A percentile compares a stretch with the other conserved stretches of the same genome.
Conservation (phyloP, 2,113 vertebrate species). For the Herpetotheres cachinnans region DNA sequence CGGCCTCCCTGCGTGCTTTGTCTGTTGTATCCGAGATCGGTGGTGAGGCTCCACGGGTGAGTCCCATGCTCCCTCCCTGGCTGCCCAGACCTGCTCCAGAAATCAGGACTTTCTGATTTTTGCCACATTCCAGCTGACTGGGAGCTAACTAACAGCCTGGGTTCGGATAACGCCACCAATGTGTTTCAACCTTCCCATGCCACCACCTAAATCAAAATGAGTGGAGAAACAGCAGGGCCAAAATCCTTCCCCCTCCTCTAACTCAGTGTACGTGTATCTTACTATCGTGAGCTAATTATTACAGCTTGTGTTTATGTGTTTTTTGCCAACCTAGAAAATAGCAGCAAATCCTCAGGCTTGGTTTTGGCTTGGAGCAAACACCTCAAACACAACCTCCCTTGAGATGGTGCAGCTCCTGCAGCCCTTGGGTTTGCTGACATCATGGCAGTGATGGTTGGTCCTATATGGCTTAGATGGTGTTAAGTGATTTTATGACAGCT, state of each 20-base stretch:
- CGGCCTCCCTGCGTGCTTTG: background rate
- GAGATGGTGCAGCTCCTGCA: background rate
- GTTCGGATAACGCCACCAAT: background rate
- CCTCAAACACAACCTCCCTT: background rate
- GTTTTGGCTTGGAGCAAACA: background rate
- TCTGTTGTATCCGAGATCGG: rapidly evolving
- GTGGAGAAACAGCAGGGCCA: background rate
- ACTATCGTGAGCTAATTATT: background rate
- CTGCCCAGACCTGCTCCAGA: background rate
- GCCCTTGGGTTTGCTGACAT: background rate
- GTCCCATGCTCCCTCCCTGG: background rate
- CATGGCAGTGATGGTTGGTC: background rate
- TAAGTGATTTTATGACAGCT: background rate
- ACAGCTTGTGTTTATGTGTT: background rate
- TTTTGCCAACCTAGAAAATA: conserved; percentile 1
- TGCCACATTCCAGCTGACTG: background rate
- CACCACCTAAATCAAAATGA: background rate
- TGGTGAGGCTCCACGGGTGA: background rate
- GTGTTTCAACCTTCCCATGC: background rate
- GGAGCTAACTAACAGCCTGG: background rate
- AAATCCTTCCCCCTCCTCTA: background rate
- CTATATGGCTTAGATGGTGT: background rate
- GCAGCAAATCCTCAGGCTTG: background rate
- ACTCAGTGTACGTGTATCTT: background rate
- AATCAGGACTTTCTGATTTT: background rate